Evolutionary conservation across 2,797 vertebrate species (phyloP), one percentile per base, ranked within the genome.

Genomic region (Platyrinchus mystaceus): DNA sequence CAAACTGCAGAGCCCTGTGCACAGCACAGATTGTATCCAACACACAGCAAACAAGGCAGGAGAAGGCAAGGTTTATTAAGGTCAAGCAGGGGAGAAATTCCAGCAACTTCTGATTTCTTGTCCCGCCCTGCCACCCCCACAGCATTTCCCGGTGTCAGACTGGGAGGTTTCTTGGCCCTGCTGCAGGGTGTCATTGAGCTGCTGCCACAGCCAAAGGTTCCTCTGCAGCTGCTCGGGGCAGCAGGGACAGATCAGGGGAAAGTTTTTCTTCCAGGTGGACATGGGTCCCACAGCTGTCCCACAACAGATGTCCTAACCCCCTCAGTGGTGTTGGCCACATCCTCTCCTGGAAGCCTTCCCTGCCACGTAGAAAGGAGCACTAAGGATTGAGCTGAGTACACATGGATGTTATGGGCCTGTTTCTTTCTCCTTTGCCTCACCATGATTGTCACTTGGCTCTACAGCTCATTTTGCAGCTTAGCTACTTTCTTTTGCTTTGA

Each of bases 191-290:
- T 62, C 8, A 1, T 9, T 43, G 36, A 71, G 41, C 43, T 63
- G 58, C 34, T 41, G 10, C 50, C 50, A 22, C 20, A 68, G 71
- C 41, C 43, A 67, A 66, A 67, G 32, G 5, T n/a, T 88, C 36
- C 50, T 50, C 46, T 5, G 2, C 0, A 2, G 46, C 49, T 80
- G 6, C 32, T 63, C 0, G 0, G 34, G 16, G 20, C 20, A 53
- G 36, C 26, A 67, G 59, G 21, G 28, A 75, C 49, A 64, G 30
- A 76, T 22, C 52, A 67, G 53, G 34, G 52, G 30, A 46, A 70
- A 49, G 18, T 58, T 81, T n/a, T 55, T 5, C 66, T 84, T 30
- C 24, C 28, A 66, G 20, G 59, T 9, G 23, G 58, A 46, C 24
- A 9, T 4, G 24, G 11, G 34, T 60, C 55, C 63, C 47, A 41